A percentile compares a stretch with the other conserved stretches of the same genome.
Conservation (phyloP, 2,888 invertebrate genomes). For the Euzetes globulus region DNA sequence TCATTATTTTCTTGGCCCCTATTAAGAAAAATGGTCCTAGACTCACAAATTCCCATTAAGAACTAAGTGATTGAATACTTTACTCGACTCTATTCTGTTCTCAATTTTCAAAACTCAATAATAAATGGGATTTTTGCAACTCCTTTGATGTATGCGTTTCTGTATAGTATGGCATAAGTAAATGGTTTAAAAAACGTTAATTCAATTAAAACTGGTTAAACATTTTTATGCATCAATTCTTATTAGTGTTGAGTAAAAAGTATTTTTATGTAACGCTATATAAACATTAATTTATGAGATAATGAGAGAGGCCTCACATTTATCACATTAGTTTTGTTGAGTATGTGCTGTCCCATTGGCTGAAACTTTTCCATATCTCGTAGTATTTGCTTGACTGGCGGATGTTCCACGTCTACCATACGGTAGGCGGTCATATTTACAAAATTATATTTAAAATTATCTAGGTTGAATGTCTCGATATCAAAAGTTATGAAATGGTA, state of each 20-base stretch:
- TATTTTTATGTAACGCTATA: constrained; percentile 6
- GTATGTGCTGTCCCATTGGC: constrained; percentile 48
- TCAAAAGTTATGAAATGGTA: constrained; percentile 84
- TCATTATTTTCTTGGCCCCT: too few relatives aligned
- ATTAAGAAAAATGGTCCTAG: too few relatives aligned
- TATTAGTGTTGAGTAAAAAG: not conserved
- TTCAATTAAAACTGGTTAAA: not conserved
- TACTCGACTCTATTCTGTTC: too few relatives aligned
- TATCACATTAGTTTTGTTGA: constrained; percentile 39
- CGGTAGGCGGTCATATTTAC: constrained; percentile 90
- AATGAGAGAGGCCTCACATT: constrained; percentile 35
- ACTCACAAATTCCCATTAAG: too few relatives aligned
- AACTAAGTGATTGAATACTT: too few relatives aligned
- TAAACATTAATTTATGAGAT: not conserved
- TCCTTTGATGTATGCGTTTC: too few relatives aligned
- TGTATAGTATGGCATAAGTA: too few relatives aligned
- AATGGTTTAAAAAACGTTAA: too few relatives aligned
- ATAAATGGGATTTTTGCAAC: too few relatives aligned
- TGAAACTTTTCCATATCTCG: constrained; percentile 78
- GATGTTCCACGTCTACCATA: constrained; percentile 68
- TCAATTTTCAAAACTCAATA: too few relatives aligned
- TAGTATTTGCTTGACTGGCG: constrained; percentile 64
- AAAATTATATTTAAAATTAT: constrained; percentile 73
- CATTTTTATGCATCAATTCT: not conserved
- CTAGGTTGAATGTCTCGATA: constrained; percentile 47